These are phyloP conservation scores for Macropis europaea DNA, from an alignment of 2,888 invertebrate genomes.

Conservation along the genomic window DNA sequence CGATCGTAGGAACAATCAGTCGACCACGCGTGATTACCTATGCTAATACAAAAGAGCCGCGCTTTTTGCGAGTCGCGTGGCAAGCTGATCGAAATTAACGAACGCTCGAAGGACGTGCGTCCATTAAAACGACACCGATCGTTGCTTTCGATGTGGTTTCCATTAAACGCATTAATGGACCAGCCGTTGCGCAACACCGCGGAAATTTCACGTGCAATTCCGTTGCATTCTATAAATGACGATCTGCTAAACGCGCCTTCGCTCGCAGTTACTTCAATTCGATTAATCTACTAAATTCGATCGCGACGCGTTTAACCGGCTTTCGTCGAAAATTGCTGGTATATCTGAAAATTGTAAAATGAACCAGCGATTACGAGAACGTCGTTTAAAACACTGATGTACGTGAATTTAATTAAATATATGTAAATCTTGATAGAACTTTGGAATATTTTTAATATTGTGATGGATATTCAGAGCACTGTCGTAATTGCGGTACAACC, in stretches of 20 bases:
- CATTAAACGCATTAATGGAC: constrained; percentile 47
- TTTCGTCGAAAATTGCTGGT: too few relatives aligned
- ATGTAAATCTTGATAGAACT: too few relatives aligned
- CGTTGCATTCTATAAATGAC: constrained; percentile 38
- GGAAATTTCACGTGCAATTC: constrained; percentile 53
- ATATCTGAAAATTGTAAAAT: too few relatives aligned
- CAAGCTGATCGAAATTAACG: constrained; percentile 35
- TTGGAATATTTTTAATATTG: too few relatives aligned
- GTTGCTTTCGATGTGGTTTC: constrained; percentile 11
- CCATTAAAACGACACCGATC: constrained; percentile 36
- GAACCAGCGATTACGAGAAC: too few relatives aligned
- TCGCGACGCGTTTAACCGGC: not conserved
- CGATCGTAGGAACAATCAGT: constrained; percentile 64
- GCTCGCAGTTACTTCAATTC: constrained; percentile 5
- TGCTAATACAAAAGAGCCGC: constrained; percentile 65
- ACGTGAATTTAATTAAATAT: too few relatives aligned
- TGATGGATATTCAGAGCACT: too few relatives aligned
- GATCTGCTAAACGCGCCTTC: constrained; percentile 24
- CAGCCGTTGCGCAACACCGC: constrained; percentile 32
- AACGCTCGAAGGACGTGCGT: constrained; percentile 28
- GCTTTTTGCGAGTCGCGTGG: constrained; percentile 44
- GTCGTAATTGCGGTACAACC: too few relatives aligned
- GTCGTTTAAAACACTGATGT: too few relatives aligned
- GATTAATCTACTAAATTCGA: constrained; percentile 32
- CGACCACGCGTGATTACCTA: constrained; percentile 69